A percentile compares a stretch with the other conserved stretches of the same genome.
These are phyloP conservation scores for Acromyrmex heyeri DNA, from an alignment of 1,140 invertebrate species.

Conservation along the genomic window DNA sequence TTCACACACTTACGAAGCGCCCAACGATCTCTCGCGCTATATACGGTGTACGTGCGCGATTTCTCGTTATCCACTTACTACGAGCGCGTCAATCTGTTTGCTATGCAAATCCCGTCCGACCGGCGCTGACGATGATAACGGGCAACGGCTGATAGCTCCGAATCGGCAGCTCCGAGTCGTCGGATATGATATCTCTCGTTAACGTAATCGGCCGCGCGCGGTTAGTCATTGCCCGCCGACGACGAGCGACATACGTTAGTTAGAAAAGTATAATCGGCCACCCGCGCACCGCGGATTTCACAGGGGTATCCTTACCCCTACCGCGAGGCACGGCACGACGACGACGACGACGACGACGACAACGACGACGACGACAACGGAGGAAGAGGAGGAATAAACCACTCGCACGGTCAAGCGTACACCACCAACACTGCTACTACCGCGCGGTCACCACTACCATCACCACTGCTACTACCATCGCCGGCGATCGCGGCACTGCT, in stretches of 20 bases:
- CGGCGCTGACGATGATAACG: slow-evolving; percentile 77
- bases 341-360: slow-evolving; percentile 48
- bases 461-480: not conserved
- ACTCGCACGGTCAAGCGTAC: not conserved
- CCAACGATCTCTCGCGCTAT: slow-evolving; percentile 39
- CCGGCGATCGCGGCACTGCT: not conserved
- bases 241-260: slow-evolving; percentile 68
- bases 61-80: slow-evolving; percentile 82
- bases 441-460: slow-evolving; percentile 18
- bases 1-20: slow-evolving; percentile 20
- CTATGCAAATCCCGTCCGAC: slow-evolving; percentile 84
- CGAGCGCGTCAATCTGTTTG: slow-evolving; percentile 84
- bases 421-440: slow-evolving; percentile 18
- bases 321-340: slow-evolving; percentile 34
- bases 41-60: slow-evolving; percentile 63
- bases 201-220: slow-evolving; percentile 79
- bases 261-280: slow-evolving; percentile 71
- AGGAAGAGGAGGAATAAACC: not conserved
- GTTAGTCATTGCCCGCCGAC: slow-evolving; percentile 82
- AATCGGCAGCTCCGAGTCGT: slow-evolving; percentile 69
- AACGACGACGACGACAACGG: no score
- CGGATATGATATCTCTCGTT: slow-evolving; percentile 79
- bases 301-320: slow-evolving; percentile 66
- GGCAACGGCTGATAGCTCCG: slow-evolving; percentile 66
- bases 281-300: slow-evolving; percentile 69